Conservation (phyloP, 1,140 invertebrate species). For the Brachionus koreanus region DNA sequence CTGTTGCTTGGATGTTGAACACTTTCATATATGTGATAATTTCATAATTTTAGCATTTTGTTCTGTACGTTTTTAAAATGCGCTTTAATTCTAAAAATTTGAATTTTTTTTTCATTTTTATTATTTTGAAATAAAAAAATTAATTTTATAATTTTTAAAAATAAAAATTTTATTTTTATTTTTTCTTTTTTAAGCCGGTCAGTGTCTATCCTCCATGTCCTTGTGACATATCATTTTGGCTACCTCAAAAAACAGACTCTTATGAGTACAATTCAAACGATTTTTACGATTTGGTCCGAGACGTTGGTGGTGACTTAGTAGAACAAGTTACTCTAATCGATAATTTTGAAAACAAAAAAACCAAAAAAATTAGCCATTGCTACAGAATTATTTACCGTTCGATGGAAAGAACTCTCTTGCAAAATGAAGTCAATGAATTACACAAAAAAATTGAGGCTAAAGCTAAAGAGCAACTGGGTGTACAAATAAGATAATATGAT, state of each 20-base stretch:
- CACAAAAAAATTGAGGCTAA: conserved; percentile 72
- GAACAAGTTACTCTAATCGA: conserved; percentile 81
- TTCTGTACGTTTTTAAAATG: too few relatives aligned
- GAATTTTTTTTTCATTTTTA: too few relatives aligned
- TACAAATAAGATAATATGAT: conserved; percentile 59
- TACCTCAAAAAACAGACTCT: conserved; percentile 63
- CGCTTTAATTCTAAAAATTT: too few relatives aligned
- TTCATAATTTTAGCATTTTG: too few relatives aligned
- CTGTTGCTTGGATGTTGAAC: too few relatives aligned
- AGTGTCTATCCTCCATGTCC: conserved; percentile 81
- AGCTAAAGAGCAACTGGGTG: conserved; percentile 65
- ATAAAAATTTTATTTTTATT: too few relatives aligned
- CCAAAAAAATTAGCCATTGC: conserved; percentile 74
- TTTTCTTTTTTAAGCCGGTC: conserved; percentile 68
- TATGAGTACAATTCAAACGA: conserved; percentile 71
- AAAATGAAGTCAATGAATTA: conserved; percentile 79
- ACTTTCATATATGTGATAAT: too few relatives aligned
- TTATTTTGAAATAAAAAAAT: too few relatives aligned
- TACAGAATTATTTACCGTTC: conserved; percentile 90
- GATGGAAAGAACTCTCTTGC: conserved; percentile 79
- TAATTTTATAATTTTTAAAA: too few relatives aligned
- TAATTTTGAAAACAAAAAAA: conserved; percentile 80
- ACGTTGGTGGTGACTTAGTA: conserved; percentile 78
- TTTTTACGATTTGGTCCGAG: conserved; percentile 88
- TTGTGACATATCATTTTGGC: conserved; percentile 96